These are phyloP conservation scores for Heterodera filipjevi DNA, from an alignment of 2,888 invertebrate species.

Conservation along the genomic window DNA sequence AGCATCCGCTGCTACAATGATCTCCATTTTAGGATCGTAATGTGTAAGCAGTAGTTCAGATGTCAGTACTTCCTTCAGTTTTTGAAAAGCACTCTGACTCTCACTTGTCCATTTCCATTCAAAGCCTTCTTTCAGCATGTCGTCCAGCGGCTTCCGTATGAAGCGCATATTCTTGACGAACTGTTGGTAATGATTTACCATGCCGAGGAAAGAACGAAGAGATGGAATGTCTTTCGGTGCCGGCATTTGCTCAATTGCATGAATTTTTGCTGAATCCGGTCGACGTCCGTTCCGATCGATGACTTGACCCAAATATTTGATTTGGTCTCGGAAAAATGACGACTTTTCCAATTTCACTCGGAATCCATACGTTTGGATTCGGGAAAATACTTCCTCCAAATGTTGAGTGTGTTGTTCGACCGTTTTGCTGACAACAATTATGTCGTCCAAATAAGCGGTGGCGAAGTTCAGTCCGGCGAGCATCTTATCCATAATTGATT, in stretches of 20 bases:
- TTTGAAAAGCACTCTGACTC: slow-evolving; percentile 38
- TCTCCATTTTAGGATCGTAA: slow-evolving; percentile 55
- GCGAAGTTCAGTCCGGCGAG: slow-evolving; percentile 35
- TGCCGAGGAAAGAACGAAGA: slow-evolving; percentile 32
- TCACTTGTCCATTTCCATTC: slow-evolving; percentile 41
- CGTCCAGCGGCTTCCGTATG: slow-evolving; percentile 46
- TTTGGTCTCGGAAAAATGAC: slow-evolving; percentile 36
- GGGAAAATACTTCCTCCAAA: slow-evolving; percentile 34
- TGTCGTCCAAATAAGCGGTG: slow-evolving; percentile 40
- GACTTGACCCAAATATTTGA: slow-evolving; percentile 45
- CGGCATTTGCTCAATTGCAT: slow-evolving; percentile 34
- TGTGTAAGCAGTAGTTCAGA: slow-evolving; percentile 46
- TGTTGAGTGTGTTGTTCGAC: slow-evolving; percentile 37
- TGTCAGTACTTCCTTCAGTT: slow-evolving; percentile 50
- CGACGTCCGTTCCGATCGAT: slow-evolving; percentile 38
- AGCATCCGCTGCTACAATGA: slow-evolving; percentile 66
- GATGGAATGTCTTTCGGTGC: slow-evolving; percentile 25
- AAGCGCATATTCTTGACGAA: slow-evolving; percentile 34
- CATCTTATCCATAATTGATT: slow-evolving; percentile 45
- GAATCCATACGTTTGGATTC: slow-evolving; percentile 43
- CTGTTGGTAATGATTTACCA: slow-evolving; percentile 39
- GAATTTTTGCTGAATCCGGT: slow-evolving; percentile 40
- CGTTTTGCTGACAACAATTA: slow-evolving; percentile 38
- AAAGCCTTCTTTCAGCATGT: slow-evolving; percentile 38
- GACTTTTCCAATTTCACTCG: slow-evolving; percentile 45